Evolutionary conservation across 2,888 invertebrate genomes (phyloP).

Genomic region (Lepetodrilus schrolli): DNA sequence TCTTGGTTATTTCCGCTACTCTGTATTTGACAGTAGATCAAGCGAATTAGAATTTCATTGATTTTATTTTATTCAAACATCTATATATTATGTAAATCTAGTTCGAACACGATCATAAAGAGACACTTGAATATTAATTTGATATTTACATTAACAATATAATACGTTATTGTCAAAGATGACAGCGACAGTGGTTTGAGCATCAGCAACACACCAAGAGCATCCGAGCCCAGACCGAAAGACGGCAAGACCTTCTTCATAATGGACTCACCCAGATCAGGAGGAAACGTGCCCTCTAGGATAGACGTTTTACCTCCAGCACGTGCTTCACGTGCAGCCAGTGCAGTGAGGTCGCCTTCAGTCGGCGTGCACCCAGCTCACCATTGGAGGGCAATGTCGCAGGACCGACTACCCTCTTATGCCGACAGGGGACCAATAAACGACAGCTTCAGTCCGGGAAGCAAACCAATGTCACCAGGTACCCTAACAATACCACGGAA

Average conservation of each 20-base stretch:
- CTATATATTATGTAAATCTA: neutral
- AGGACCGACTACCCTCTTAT: neutral
- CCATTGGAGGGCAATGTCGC: neutral
- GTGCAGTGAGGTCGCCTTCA: neutral
- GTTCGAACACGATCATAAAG: too few relatives aligned
- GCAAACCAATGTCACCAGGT: neutral
- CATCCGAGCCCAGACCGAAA: constrained; percentile 28
- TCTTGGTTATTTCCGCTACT: too few relatives aligned
- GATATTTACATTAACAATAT: too few relatives aligned
- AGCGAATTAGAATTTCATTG: neutral
- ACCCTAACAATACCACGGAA: neutral
- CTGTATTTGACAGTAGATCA: too few relatives aligned
- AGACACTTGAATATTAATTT: too few relatives aligned
- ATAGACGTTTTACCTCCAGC: neutral
- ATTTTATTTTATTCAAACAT: neutral
- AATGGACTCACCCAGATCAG: neutral
- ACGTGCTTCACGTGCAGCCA: neutral
- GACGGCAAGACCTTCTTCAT: neutral
- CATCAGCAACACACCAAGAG: constrained; percentile 57
- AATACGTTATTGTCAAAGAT: too few relatives aligned
- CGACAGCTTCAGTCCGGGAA: neutral
- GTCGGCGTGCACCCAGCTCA: neutral
- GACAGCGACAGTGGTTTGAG: constrained; percentile 65
- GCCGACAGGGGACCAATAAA: neutral
- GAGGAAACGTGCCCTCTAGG: neutral